Percentiles rank a stretch among this genome's conserved stretches.
phyloP scores from a whole-genome alignment of 1,140 invertebrate genomes.

The Procambarus virginalis region DNA sequence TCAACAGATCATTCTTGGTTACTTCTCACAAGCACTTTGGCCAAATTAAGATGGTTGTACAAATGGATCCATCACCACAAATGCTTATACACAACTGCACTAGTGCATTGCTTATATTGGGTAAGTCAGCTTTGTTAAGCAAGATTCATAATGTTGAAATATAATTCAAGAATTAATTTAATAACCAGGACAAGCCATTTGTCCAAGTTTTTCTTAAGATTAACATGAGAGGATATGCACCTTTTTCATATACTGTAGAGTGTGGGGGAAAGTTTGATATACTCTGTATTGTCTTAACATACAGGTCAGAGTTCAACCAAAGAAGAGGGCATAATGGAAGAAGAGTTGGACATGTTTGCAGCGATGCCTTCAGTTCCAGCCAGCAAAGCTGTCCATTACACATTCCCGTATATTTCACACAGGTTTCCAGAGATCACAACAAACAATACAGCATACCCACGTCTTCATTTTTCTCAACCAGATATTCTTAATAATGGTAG shows the following conservation, averaged over 20 bases:
- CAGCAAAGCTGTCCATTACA: conserved; percentile 72
- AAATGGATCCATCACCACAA: conserved; percentile 78
- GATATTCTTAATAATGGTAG: conserved; percentile 56
- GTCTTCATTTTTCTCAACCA: conserved; percentile 70
- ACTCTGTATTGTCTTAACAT: not conserved
- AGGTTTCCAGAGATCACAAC: conserved; percentile 69
- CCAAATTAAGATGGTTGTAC: conserved; percentile 78
- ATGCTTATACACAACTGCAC: conserved; percentile 77
- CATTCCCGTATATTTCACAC: conserved; percentile 71
- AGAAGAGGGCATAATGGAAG: conserved; percentile 71
- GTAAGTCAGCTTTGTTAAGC: conserved; percentile 9
- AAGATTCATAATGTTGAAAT: not conserved
- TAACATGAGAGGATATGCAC: no score
- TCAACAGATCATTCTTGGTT: conserved; percentile 70
- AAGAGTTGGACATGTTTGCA: conserved; percentile 73
- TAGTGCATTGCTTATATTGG: conserved; percentile 56
- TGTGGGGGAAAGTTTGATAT: not conserved
- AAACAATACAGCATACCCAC: conserved; percentile 53
- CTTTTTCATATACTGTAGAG: no score
- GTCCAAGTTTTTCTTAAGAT: no score
- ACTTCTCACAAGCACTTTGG: conserved; percentile 74
- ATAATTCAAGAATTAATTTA: no score
- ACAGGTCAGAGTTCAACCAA: conserved; percentile 56
- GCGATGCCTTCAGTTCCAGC: conserved; percentile 72
- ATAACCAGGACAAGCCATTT: no score